A percentile compares a stretch with the other conserved stretches of the same genome.
These are phyloP conservation scores for Atopsyche davidsoni DNA, from an alignment of 1,140 invertebrate genomes.

Conservation along the genomic window DNA sequence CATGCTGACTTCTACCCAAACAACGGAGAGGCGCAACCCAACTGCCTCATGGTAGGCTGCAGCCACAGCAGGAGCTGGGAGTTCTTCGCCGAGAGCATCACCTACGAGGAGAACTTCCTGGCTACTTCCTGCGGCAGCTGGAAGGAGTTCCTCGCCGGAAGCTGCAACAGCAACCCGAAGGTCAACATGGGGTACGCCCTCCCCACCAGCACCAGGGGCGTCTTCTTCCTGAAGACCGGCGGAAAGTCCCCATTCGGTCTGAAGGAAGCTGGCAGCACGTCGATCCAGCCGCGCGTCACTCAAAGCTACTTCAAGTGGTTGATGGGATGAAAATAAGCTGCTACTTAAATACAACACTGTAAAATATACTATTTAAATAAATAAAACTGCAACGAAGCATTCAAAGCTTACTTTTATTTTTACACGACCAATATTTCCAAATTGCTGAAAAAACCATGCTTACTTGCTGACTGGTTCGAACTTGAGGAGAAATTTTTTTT, in stretches of 20 bases:
- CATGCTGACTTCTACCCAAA: conserved; percentile 62
- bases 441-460: no score
- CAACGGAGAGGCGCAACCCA: conserved; percentile 57
- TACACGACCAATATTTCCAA: no score
- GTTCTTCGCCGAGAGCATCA: conserved; percentile 55
- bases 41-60: conserved; percentile 55
- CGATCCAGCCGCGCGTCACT: no score
- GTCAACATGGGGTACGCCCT: conserved; percentile 51
- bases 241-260: conserved; percentile 1
- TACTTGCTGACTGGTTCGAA: no score
- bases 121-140: conserved; percentile 44
- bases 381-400: no score
- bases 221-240: conserved; percentile 34
- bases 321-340: no score
- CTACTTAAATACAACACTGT: no score
- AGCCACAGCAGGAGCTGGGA: conserved; percentile 56
- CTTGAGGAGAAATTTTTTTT: no score
- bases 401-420: no score
- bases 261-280: conserved; percentile 1
- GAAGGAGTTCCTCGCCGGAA: conserved; percentile 45
- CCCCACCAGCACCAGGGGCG: conserved; percentile 41
- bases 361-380: no score
- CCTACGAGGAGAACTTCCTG: conserved; percentile 46
- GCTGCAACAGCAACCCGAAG: conserved; percentile 38
- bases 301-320: no score